A percentile compares a stretch with the other conserved stretches of the same genome.
Conservation (phyloP, 2,797 vertebrate genomes). For the Gouania willdenowi region DNA sequence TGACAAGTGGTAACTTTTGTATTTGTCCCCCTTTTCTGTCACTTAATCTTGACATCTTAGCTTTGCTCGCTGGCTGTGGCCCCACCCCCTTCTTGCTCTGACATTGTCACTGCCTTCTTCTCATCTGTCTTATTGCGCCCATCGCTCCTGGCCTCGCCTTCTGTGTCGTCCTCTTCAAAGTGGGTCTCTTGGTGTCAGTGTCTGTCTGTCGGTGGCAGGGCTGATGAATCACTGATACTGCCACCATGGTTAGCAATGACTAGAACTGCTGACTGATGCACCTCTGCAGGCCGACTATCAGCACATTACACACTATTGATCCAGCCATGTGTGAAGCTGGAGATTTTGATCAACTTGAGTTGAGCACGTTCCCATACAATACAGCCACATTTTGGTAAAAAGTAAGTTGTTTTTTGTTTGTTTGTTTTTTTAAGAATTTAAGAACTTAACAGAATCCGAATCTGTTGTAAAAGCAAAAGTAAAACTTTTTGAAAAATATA, state of each 20-base stretch:
- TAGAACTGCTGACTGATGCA: constrained; percentile 52
- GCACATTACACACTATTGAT: constrained; percentile 57
- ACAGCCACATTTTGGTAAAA: too few species aligned
- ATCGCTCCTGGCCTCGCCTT: constrained; percentile 8
- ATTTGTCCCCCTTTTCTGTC: neutral
- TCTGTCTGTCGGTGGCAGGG: constrained; percentile 28
- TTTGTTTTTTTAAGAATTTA: too few species aligned
- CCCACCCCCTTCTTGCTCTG: neutral
- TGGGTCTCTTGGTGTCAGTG: constrained; percentile 43
- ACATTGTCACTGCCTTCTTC: constrained; percentile 8
- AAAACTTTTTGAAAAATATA: too few species aligned
- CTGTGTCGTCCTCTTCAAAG: constrained; percentile 34
- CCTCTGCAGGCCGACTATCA: constrained; percentile 40
- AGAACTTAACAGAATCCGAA: too few species aligned
- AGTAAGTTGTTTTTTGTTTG: too few species aligned
- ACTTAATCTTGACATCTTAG: constrained; percentile 5
- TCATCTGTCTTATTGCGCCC: constrained; percentile 33
- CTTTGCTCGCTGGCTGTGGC: neutral
- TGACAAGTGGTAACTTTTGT: too few species aligned
- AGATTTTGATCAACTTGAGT: too few species aligned
- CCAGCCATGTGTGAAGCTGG: too few species aligned
- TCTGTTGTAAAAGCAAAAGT: too few species aligned
- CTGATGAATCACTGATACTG: constrained; percentile 55
- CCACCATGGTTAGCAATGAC: constrained; percentile 46
- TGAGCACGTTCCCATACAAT: too few species aligned